Evolutionary conservation across 2,888 invertebrate species (phyloP).

Genomic region (Nomada goodeniana): DNA sequence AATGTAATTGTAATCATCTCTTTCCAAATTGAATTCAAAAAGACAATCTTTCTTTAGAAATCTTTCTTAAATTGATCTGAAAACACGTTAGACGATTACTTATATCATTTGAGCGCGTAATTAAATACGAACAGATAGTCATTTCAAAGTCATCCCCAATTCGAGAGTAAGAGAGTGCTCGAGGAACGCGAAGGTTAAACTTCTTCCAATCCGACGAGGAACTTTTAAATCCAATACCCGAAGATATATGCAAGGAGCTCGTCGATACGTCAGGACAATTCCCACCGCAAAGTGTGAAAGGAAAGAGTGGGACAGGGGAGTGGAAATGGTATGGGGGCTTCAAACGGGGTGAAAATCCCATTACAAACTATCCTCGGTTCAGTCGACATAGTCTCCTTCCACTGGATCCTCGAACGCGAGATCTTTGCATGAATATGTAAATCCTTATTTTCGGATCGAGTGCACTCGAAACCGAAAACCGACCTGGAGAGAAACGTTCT

Average conservation of each 20-base stretch:
- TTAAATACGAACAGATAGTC: too few species aligned
- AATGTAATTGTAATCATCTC: too few species aligned
- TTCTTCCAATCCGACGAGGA: conserved; percentile 7
- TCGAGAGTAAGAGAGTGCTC: background rate
- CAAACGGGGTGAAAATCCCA: conserved; percentile 80
- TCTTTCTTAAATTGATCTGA: too few species aligned
- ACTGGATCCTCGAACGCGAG: conserved; percentile 75
- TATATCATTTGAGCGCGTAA: too few species aligned
- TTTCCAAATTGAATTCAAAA: too few species aligned
- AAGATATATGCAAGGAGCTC: conserved; percentile 18
- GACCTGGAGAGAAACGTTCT: conserved; percentile 75
- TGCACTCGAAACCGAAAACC: conserved; percentile 83
- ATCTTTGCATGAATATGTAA: conserved; percentile 84
- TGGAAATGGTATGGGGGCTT: conserved; percentile 26
- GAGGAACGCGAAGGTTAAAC: background rate
- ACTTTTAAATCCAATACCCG: conserved; percentile 48
- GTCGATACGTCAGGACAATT: conserved; percentile 65
- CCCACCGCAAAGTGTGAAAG: conserved; percentile 44
- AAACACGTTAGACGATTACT: too few species aligned
- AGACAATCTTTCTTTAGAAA: background rate
- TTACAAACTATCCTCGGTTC: conserved; percentile 80
- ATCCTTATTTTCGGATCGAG: conserved; percentile 84
- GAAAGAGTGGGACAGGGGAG: conserved; percentile 33
- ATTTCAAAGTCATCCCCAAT: too few species aligned
- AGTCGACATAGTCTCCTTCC: conserved; percentile 74